Evolutionary conservation across 2,797 vertebrate species (phyloP), one percentile per base, ranked within the genome.

Genomic region (Florisuga fusca): DNA sequence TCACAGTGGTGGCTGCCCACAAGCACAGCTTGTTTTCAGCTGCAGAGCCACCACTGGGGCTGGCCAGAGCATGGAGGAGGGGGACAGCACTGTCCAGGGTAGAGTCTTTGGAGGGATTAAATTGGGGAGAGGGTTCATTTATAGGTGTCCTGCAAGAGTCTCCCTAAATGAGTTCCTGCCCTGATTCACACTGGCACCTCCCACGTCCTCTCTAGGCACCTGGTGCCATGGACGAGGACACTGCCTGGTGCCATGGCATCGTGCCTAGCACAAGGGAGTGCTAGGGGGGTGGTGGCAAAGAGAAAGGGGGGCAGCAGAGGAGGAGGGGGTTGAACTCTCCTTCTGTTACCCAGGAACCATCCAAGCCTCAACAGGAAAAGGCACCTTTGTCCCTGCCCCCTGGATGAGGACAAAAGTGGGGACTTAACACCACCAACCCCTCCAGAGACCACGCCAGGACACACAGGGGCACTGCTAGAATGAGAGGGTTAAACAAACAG

Each of bases 401-500:
- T 85, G 79, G 73, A 73, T 1, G 5, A 75, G 54, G 38, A 55
- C 71, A 50, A 22, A 88, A 72, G 27, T 5, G 41, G 73, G 86
- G 77, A 86, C 77, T 84, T 88, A 71, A 95, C 80, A 84, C 27
- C 17, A 41, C 84, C 69, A 23, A 20, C 54, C 45, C 22, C 84
- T 92, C 84, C 58, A 41, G 86, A 63, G 76, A 71, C 69, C 23
- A 31, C 0, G 0, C 36, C 0, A 1, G 55, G 83, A 85, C 67
- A 77, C 0, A 0, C 45, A 84, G 73, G 89, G 80, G 80, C 91
- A 89, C 74, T 41, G 50, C 33, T 53, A 84, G 61, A 90, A 75
- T 26, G 62, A 75, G 10, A 31, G 74, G 89, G 93, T 90, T 94
- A 94, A 94, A 74, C 20, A 95, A 95, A 93, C 69, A 91, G 79